Percentiles rank a stretch among this genome's conserved stretches.
These are phyloP conservation scores for Fukomys damarensis DNA, from an alignment of 2,113 vertebrate species.

Conservation along the genomic window DNA sequence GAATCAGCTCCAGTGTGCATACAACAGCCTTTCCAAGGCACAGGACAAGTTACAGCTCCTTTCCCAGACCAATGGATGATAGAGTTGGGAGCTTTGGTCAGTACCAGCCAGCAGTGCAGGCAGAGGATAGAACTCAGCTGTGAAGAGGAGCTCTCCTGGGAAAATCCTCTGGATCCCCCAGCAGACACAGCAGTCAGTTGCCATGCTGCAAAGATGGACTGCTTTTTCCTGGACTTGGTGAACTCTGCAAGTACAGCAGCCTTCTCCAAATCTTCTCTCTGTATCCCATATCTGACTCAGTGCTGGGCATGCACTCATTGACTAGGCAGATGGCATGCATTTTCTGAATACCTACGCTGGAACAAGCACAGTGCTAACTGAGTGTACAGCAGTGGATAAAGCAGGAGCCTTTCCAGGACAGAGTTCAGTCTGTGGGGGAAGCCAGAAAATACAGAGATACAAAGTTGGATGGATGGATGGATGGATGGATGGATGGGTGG, in stretches of 20 bases:
- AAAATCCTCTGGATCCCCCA: not conserved
- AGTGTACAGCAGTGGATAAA: not conserved
- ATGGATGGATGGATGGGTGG: too few species aligned
- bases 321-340: fast-evolving
- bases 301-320: too few species aligned
- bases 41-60: not conserved
- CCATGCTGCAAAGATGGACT: not conserved
- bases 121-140: fast-evolving
- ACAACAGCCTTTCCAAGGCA: not conserved
- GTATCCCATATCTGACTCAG: fast-evolving
- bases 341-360: not conserved
- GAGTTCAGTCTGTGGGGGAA: not conserved
- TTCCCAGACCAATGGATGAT: not conserved
- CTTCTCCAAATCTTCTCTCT: not conserved
- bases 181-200: not conserved
- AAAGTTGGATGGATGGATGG: too few species aligned
- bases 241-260: not conserved
- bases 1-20: not conserved
- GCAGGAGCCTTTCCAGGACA: too few species aligned
- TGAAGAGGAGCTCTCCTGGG: not conserved
- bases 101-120: fast-evolving
- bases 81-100: not conserved
- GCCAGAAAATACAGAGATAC: too few species aligned
- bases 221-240: not conserved
- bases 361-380: not conserved